Conservation (phyloP, 1,140 invertebrate species). For the Euura lappo region DNA sequence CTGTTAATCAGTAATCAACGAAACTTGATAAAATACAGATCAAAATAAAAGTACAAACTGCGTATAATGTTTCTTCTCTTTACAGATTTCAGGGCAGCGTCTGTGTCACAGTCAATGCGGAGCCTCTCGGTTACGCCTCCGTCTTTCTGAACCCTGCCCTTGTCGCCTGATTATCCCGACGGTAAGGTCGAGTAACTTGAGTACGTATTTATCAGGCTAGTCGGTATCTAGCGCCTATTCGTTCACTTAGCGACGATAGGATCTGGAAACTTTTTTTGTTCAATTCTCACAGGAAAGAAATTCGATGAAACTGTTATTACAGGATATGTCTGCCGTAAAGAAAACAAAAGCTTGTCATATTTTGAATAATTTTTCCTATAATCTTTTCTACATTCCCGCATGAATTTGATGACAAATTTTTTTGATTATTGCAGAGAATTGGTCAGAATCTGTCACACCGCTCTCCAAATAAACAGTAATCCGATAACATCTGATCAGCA, state of each 20-base stretch:
- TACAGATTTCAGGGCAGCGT: constrained; percentile 84
- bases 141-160: constrained; percentile 81
- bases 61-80: too few relatives aligned
- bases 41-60: too few relatives aligned
- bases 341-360: constrained; percentile 10
- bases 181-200: constrained; percentile 86
- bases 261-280: too few relatives aligned
- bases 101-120: constrained; percentile 94
- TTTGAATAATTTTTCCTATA: not conserved
- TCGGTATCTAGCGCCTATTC: too few relatives aligned
- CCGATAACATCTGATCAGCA: constrained; percentile 85
- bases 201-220: constrained; percentile 86
- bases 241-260: too few relatives aligned
- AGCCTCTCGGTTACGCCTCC: constrained; percentile 89
- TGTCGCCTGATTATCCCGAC: constrained; percentile 72
- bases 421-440: constrained; percentile 75
- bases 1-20: too few relatives aligned
- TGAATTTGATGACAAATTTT: constrained; percentile 4
- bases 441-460: constrained; percentile 84
- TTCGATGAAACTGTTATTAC: not conserved
- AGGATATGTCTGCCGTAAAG: too few relatives aligned
- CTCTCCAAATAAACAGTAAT: constrained; percentile 85
- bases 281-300: too few relatives aligned
- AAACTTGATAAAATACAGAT: too few relatives aligned
- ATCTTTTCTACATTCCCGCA: not conserved